A percentile compares a stretch with the other conserved stretches of the same genome.
These are phyloP conservation scores for Rhinichthys osculus DNA, from an alignment of 2,797 vertebrate genomes.

Conservation along the genomic window DNA sequence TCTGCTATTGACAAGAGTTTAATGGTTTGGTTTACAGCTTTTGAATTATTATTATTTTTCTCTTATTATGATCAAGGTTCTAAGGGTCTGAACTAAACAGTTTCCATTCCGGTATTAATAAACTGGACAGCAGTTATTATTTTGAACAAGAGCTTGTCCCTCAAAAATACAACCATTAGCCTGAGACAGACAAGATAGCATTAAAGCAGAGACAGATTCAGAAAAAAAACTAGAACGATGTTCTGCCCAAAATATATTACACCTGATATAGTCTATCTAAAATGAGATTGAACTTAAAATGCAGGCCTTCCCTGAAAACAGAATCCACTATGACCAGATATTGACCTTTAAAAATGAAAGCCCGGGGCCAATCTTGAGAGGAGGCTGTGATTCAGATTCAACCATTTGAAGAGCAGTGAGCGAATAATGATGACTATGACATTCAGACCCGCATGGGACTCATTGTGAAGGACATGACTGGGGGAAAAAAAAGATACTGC, in stretches of 20 bases:
- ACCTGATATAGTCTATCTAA: conserved; percentile 28
- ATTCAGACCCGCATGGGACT: conserved; percentile 69
- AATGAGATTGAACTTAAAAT: conserved; percentile 48
- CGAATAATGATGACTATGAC: conserved; percentile 66
- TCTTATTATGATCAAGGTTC: background rate
- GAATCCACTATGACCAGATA: conserved; percentile 65
- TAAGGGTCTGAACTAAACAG: conserved; percentile 3
- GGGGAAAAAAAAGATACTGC: conserved; percentile 21
- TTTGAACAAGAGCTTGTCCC: conserved; percentile 13
- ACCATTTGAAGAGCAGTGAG: conserved; percentile 59
- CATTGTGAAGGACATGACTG: conserved; percentile 47
- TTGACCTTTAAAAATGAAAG: conserved; percentile 71
- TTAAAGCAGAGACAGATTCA: conserved; percentile 21
- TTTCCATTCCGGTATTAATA: conserved; percentile 21
- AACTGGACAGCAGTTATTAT: conserved; percentile 17
- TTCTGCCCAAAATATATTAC: conserved; percentile 29
- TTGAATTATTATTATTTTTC: background rate
- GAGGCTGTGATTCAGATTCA: conserved; percentile 70
- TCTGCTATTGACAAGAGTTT: background rate
- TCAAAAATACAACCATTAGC: conserved; percentile 13
- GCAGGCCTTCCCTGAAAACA: conserved; percentile 25
- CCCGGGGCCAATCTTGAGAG: conserved; percentile 61
- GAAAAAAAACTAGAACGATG: background rate
- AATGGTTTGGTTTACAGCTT: background rate
- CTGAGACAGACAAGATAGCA: background rate